These are phyloP conservation scores for Paralichthys olivaceus DNA, from an alignment of 2,113 vertebrate genomes.

Conservation along the genomic window DNA sequence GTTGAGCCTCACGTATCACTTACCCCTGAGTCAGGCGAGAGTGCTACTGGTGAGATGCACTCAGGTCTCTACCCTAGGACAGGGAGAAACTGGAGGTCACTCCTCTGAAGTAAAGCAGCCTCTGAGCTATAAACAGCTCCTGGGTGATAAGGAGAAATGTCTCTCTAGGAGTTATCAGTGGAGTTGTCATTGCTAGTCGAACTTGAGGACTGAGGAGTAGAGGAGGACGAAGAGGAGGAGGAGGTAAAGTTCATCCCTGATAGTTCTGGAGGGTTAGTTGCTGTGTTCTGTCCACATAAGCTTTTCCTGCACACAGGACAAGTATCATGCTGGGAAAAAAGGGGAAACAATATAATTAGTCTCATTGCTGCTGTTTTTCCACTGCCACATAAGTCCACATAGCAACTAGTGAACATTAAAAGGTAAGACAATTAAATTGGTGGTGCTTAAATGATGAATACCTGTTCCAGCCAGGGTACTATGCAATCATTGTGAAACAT, in stretches of 20 bases:
- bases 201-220: constrained; percentile 85
- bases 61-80: constrained; percentile 42
- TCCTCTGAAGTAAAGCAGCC: constrained; percentile 46
- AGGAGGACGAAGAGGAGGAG: constrained; percentile 83
- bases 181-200: constrained; percentile 93
- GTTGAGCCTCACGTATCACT: constrained; percentile 56
- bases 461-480: constrained; percentile 98
- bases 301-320: constrained; percentile 99
- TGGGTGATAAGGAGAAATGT: constrained; percentile 29
- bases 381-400: neutral
- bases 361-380: neutral
- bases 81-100: constrained; percentile 59
- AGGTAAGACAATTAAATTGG: neutral
- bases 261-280: constrained; percentile 95
- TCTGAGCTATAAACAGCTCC: constrained; percentile 58
- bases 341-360: neutral
- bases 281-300: constrained; percentile 97
- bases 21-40: constrained; percentile 57
- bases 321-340: constrained; percentile 91
- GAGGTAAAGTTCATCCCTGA: constrained; percentile 94
- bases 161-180: constrained; percentile 89
- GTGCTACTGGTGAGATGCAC: constrained; percentile 45
- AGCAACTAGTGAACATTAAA: neutral
- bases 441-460: constrained; percentile 55
- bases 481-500: constrained; percentile 97